These are phyloP conservation scores for Rhinichthys klamathensis DNA, from an alignment of 2,113 vertebrate species.

Conservation along the genomic window DNA sequence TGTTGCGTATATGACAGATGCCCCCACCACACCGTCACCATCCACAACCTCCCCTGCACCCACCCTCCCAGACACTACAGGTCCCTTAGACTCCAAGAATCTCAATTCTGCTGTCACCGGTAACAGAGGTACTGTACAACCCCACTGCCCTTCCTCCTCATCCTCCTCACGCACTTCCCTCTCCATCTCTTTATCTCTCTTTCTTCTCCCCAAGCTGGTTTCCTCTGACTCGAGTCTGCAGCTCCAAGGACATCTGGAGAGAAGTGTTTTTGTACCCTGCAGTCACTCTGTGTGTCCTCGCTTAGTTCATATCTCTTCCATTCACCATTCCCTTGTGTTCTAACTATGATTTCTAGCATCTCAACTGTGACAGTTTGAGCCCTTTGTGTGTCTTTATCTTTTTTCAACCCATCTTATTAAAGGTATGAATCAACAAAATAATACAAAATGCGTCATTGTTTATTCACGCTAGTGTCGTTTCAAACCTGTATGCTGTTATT, in stretches of 20 bases:
- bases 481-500: background rate
- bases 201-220: background rate
- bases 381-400: background rate
- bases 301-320: background rate
- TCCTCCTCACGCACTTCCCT: conserved; percentile 6
- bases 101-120: conserved; percentile 86
- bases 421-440: background rate
- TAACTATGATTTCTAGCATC: conserved; percentile 9
- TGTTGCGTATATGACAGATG: conserved; percentile 91
- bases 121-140: conserved; percentile 92
- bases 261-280: background rate
- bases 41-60: conserved; percentile 93
- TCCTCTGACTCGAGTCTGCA: background rate
- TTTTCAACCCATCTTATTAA: conserved; percentile 10
- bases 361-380: background rate
- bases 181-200: background rate
- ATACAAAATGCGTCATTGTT: background rate
- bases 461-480: background rate
- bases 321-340: background rate
- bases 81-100: conserved; percentile 88
- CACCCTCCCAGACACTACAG: conserved; percentile 91
- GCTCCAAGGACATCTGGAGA: conserved; percentile 9
- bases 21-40: conserved; percentile 92
- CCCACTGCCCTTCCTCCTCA: conserved; percentile 32
- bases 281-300: background rate